Conservation (phyloP, 2,113 vertebrate species). For the Microtus pennsylvanicus region DNA sequence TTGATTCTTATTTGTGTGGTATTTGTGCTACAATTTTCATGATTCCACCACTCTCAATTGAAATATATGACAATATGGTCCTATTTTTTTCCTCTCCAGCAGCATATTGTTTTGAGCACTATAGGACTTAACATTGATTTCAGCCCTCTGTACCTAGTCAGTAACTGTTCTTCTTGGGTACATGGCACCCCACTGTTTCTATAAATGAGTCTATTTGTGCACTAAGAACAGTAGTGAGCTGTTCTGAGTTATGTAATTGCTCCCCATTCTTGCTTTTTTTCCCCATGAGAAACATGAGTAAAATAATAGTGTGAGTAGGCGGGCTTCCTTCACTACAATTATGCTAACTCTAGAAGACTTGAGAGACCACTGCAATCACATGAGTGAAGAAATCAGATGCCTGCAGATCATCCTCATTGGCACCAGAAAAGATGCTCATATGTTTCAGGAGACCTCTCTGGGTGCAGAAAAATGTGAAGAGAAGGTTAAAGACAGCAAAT, state of each 20-base stretch:
- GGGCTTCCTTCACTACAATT: neutral
- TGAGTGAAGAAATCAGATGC: no score
- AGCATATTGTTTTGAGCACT: neutral
- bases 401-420: no score
- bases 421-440: no score
- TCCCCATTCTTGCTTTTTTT: neutral
- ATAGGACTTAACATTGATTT: neutral
- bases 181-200: neutral
- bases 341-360: neutral
- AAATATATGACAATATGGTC: conserved; percentile 2
- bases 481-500: neutral
- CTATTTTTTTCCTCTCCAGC: neutral
- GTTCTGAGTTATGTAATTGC: neutral
- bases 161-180: neutral
- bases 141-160: neutral
- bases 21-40: conserved; percentile 70
- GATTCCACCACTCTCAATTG: neutral
- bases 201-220: conserved; percentile 14
- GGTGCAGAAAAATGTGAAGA: neutral
- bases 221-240: neutral
- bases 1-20: conserved; percentile 65
- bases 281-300: neutral
- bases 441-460: neutral
- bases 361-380: neutral
- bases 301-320: neutral